Evolutionary conservation across 2,797 vertebrate species (phyloP), one percentile per base, ranked within the genome.

Genomic region (Myotis vivesi): DNA sequence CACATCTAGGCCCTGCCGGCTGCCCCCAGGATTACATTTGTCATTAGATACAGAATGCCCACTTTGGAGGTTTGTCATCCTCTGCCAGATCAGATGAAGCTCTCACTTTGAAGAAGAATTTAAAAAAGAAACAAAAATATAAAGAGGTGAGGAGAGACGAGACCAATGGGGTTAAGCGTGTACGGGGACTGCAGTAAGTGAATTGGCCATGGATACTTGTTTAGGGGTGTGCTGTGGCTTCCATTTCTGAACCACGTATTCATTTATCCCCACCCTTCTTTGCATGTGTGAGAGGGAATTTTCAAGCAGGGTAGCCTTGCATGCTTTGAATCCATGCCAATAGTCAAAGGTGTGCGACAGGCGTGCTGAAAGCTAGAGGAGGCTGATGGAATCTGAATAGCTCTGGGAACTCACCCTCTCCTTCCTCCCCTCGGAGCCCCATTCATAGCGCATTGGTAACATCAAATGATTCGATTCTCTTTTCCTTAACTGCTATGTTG

Each of bases 251-350:
- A 96, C 96, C 96, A 95, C 94, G 71, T 96, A 95, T 97, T 97
- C 97, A 96, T 97, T 97, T 96, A 97, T 97, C 96, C 91, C 88
- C 36, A 89, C 96, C 96, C 97, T 97, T 96, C 96, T 93, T 97
- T 97, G 96, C 97, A 68, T 96, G 93, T 94, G 92, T 92, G 96
- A 98, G 97, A 98, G 96, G 97, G 97, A 98, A 97, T 98, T 98
- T 97, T 97, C 97, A 98, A 97, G 97, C 55, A 97, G 98, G 10
- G 59, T 94, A 95, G 95, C 95, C 91, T 97, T 97, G 95, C 94
- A 94, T 82, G 92, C 96, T 98, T 97, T 98, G 98, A 98, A 97
- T 93, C 94, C 92, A 82, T 94, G 97, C 98, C 98, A 98, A 73
- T 93, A 94, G 66, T 76, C 87, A 83, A 80, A 91, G 88, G 96